Base-by-base conservation (phyloP, 1,140 invertebrate genomes). In the Trigoniulus corallinus region DNA sequence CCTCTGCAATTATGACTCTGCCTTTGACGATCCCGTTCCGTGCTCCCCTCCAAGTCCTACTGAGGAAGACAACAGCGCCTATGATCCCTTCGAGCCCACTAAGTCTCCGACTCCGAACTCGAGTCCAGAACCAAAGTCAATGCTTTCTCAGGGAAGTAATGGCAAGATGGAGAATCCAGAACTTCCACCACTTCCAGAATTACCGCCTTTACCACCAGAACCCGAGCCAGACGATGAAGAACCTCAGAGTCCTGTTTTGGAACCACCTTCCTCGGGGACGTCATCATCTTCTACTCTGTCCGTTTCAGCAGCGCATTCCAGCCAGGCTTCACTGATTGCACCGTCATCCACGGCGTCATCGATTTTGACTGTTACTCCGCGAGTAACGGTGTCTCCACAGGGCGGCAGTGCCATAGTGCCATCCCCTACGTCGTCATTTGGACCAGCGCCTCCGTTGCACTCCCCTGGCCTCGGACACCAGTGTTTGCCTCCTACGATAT, bases 1-100 rank as follows among this genome's bases (percentile, higher is more conserved):
- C n/a, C n/a, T n/a, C n/a, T n/a, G n/a, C n/a, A n/a, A n/a, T n/a
- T n/a, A n/a, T n/a, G n/a, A n/a, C n/a, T n/a, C n/a, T n/a, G n/a
- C n/a, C n/a, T n/a, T n/a, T n/a, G n/a, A n/a, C n/a, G n/a, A n/a
- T n/a, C n/a, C n/a, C n/a, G n/a, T n/a, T n/a, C n/a, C n/a, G n/a
- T n/a, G n/a, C n/a, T n/a, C n/a, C n/a, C n/a, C n/a, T n/a, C n/a
- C n/a, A n/a, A n/a, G n/a, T n/a, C n/a, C n/a, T n/a, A n/a, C n/a
- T n/a, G n/a, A n/a, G n/a, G 42, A 44, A 40, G 23, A 56, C 26
- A 40, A 53, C 53, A 52, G 54, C 53, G 82, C 76, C 2, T 88
- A 88, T 62, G 84, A 88, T 76, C 85, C 85, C 1, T 88, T 85
- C 61, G 84, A 87, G 60, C 84, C 84, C 1, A 87, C 84, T 1